Evolutionary conservation across 1,140 invertebrate species (phyloP).

Genomic region (Drosophila eugracilis): DNA sequence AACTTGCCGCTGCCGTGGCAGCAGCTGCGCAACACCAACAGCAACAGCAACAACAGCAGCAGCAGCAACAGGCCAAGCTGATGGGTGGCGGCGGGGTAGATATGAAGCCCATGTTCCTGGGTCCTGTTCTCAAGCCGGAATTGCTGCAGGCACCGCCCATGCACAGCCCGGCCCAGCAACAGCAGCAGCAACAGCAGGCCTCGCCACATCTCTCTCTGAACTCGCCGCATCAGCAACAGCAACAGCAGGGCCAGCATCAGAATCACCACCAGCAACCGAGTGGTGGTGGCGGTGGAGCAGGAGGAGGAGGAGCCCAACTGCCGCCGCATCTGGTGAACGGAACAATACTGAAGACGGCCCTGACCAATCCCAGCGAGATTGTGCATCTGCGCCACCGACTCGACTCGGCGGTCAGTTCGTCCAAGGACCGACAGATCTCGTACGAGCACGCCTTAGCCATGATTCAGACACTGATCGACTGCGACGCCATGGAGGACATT

Average conservation of each 20-base stretch:
- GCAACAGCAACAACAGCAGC: constrained; percentile 71
- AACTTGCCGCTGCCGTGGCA: constrained; percentile 63
- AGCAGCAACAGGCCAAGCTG: constrained; percentile 78
- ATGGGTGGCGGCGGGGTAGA: constrained; percentile 58
- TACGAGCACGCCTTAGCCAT: constrained; percentile 92
- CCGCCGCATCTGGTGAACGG: constrained; percentile 93
- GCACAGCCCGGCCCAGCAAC: constrained; percentile 69
- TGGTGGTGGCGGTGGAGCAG: constrained; percentile 5
- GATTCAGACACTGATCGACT: constrained; percentile 96
- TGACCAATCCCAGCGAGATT: constrained; percentile 96
- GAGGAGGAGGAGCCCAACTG: constrained; percentile 71
- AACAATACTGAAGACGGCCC: constrained; percentile 96
- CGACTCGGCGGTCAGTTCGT: constrained; percentile 94
- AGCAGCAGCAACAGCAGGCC: constrained; percentile 63
- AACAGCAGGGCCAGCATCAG: constrained; percentile 82
- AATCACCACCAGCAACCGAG: constrained; percentile 82
- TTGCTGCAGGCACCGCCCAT: constrained; percentile 69
- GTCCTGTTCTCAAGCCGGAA: constrained; percentile 69
- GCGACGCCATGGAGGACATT: constrained; percentile 97
- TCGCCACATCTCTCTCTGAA: constrained; percentile 63
- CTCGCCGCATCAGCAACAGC: constrained; percentile 60
- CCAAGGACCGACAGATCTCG: constrained; percentile 92
- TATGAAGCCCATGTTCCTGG: constrained; percentile 79
- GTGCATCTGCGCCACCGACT: constrained; percentile 94
- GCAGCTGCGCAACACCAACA: constrained; percentile 52